Base-by-base conservation (phyloP, 2,888 invertebrate species). In the Drosophila percnosoma region DNA sequence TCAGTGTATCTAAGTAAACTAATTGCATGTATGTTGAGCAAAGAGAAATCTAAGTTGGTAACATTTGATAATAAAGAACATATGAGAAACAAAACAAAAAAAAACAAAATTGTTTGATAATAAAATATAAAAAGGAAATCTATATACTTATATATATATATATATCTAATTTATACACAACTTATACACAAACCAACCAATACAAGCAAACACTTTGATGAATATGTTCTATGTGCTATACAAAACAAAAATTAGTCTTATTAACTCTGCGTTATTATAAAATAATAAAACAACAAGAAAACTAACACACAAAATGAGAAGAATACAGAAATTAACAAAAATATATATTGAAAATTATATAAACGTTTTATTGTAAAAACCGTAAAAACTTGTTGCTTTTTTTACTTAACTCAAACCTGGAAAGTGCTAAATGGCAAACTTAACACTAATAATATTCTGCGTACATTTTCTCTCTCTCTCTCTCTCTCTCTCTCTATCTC, bases 361-460 rank as follows among this genome's bases (percentile, higher is more conserved):
- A 84, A 85, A 85, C 85, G 87, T 88, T 89, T 90, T 90, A 89
- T 89, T 90, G 89, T 89, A 90, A 89, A 90, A 88, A 87, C 84
- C 85, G 85, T 85, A 85, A 87, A 80, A 85, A 82, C 82, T 84
- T 85, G 85, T 85, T 85, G 87, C 87, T 87, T 85, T 68, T 85
- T 84, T 85, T 85, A 87, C 73, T 87, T 77, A 87, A 84, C 72
- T 78, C 78, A 69, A 80, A 73, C 72, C 73, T 81, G 85, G 87
- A 87, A 87, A 87, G 76, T 83, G 83, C 78, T 67, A 73, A 73
- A 69, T 72, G 72, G 71, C 70, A 74, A 73, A 68, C 68, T 68
- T 80, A 84, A 87, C 82, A 79, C 79, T 68, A 63, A 66, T 70
- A 68, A 36, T 67, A 69, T 68, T 66, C 75, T 72, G 68, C 75